phyloP scores from a whole-genome alignment of 2,797 vertebrate genomes.

The Betta splendens region DNA sequence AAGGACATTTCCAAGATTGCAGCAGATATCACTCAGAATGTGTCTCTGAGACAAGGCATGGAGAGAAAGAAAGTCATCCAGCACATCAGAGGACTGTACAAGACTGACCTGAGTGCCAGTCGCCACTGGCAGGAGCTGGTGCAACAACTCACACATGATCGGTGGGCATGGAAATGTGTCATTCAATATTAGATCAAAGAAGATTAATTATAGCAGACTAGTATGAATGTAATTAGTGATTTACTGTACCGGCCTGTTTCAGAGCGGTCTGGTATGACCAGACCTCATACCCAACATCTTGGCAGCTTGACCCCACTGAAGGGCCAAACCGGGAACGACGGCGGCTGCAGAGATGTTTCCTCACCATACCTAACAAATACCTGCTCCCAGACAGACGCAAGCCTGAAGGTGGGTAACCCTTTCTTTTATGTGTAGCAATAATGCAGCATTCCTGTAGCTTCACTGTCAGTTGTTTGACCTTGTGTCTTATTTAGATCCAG shows the following conservation, averaged over 20 bases:
- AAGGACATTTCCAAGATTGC: slow-evolving; percentile 98
- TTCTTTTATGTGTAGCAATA: background rate
- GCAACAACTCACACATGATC: slow-evolving; percentile 94
- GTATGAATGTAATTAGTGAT: too few species aligned
- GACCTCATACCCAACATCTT: slow-evolving; percentile 92
- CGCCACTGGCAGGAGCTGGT: slow-evolving; percentile 97
- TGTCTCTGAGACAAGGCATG: slow-evolving; percentile 94
- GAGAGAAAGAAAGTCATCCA: slow-evolving; percentile 98
- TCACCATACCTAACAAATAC: slow-evolving; percentile 98
- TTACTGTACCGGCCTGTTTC: slow-evolving; percentile 42
- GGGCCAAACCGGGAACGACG: slow-evolving; percentile 95
- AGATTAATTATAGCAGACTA: background rate
- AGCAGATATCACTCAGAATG: slow-evolving; percentile 96
- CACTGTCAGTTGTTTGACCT: slow-evolving; percentile 20
- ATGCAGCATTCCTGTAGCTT: background rate
- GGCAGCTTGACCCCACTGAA: slow-evolving; percentile 97
- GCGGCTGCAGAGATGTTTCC: slow-evolving; percentile 94
- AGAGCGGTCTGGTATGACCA: slow-evolving; percentile 96
- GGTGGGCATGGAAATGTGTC: slow-evolving; percentile 78
- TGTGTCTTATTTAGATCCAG: slow-evolving; percentile 77
- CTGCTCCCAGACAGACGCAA: slow-evolving; percentile 94
- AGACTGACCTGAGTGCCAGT: slow-evolving; percentile 93
- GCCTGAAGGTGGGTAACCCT: slow-evolving; percentile 83
- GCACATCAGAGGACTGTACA: slow-evolving; percentile 95
- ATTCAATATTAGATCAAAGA: slow-evolving; percentile 1